Evolutionary conservation across 2,888 invertebrate genomes (phyloP).

Genomic region (Megaustenia siamemsis): DNA sequence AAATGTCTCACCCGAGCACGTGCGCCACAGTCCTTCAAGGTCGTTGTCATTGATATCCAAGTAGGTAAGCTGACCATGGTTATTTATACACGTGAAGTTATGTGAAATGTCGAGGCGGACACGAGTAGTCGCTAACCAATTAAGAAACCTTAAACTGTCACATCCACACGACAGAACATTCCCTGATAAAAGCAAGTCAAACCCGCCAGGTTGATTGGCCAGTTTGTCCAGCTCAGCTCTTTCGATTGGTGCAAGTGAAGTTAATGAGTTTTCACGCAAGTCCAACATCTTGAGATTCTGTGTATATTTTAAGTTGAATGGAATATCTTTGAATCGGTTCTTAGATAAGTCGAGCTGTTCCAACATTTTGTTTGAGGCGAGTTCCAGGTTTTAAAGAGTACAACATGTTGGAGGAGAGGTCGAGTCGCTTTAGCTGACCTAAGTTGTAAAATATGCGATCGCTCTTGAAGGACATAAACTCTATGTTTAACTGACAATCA

Average conservation of each 20-base stretch:
- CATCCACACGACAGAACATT: slow-evolving; percentile 44
- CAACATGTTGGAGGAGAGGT: not conserved
- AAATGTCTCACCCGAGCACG: slow-evolving; percentile 13
- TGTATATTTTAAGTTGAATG: slow-evolving; percentile 6
- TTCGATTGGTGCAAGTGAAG: not conserved
- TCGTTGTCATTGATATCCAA: not conserved
- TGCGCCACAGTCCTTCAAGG: slow-evolving; percentile 7
- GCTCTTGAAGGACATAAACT: not conserved
- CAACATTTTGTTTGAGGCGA: not conserved
- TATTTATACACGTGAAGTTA: slow-evolving; percentile 36
- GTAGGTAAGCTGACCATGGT: not conserved
- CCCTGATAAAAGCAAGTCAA: slow-evolving; percentile 19
- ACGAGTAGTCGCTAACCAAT: slow-evolving; percentile 28
- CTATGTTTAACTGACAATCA: not conserved
- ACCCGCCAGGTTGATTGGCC: not conserved
- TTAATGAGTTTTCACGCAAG: slow-evolving; percentile 22
- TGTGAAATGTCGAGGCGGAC: slow-evolving; percentile 2
- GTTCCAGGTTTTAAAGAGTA: not conserved
- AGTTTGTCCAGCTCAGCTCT: slow-evolving; percentile 21
- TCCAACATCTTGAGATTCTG: slow-evolving; percentile 4
- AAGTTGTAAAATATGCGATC: not conserved
- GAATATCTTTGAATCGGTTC: slow-evolving; percentile 38
- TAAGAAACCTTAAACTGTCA: slow-evolving; percentile 18
- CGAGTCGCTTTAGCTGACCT: not conserved
- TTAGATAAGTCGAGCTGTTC: slow-evolving; percentile 6